phyloP scores from a whole-genome alignment of 2,888 invertebrate species.

The Cheilosia pagana region DNA sequence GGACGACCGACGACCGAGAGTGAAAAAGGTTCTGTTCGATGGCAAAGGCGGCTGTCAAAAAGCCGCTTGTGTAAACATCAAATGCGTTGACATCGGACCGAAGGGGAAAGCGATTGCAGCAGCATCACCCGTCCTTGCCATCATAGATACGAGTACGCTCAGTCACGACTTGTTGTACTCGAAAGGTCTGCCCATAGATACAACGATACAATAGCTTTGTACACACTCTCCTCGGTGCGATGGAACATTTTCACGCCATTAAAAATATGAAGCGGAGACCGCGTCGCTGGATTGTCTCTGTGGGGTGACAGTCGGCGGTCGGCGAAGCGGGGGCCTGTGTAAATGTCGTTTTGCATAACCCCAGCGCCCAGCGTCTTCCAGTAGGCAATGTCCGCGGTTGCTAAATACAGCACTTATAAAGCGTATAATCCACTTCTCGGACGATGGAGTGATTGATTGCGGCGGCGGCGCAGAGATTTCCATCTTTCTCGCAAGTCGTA shows the following conservation, averaged over 20 bases:
- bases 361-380: constrained; percentile 33
- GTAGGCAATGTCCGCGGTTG: constrained; percentile 42
- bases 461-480: constrained; percentile 68
- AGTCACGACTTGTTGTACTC: constrained; percentile 73
- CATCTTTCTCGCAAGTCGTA: constrained; percentile 61
- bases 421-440: constrained; percentile 57
- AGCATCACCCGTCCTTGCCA: constrained; percentile 10
- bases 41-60: constrained; percentile 73
- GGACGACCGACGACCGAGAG: constrained; percentile 61
- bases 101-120: constrained; percentile 68
- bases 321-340: too few relatives aligned
- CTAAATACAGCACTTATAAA: constrained; percentile 54
- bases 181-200: constrained; percentile 39
- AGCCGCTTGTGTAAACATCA: constrained; percentile 74
- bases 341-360: constrained; percentile 71
- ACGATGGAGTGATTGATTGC: constrained; percentile 72
- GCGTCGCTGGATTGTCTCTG: constrained; percentile 41
- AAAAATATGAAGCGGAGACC: constrained; percentile 61
- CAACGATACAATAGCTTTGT: constrained; percentile 15
- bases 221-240: constrained; percentile 3
- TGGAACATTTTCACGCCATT: constrained; percentile 72
- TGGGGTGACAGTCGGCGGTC: too few relatives aligned
- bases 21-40: constrained; percentile 67
- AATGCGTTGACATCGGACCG: constrained; percentile 75
- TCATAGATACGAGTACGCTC: constrained; percentile 34